phyloP scores from a whole-genome alignment of 2,113 vertebrate genomes.

The Syngnathus scovelli region DNA sequence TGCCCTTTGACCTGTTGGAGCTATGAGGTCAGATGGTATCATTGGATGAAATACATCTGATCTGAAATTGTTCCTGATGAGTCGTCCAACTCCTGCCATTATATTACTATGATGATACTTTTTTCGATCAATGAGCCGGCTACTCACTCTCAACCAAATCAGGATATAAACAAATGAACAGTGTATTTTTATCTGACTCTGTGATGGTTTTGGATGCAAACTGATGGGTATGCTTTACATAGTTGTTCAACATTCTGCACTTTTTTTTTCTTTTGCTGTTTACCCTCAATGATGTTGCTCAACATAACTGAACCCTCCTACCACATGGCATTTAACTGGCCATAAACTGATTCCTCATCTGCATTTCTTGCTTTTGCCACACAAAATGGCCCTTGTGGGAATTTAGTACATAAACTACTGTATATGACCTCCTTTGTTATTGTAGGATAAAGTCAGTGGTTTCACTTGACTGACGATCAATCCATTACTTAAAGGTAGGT shows the following conservation, averaged over 20 bases:
- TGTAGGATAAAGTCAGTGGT: constrained; percentile 36
- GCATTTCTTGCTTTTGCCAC: no score
- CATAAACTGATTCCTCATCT: no score
- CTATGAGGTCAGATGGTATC: constrained; percentile 18
- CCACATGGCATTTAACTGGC: no score
- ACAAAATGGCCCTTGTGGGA: no score
- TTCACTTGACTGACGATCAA: constrained; percentile 49
- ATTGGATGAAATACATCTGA: neutral
- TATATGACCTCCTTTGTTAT: constrained; percentile 25
- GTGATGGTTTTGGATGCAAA: neutral
- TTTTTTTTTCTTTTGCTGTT: no score
- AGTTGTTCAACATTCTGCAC: no score
- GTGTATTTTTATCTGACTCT: neutral
- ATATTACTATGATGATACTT: constrained; percentile 7
- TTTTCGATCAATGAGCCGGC: constrained; percentile 14
- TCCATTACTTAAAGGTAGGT: constrained; percentile 30
- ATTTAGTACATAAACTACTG: no score
- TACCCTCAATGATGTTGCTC: no score
- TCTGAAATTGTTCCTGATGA: constrained; percentile 11
- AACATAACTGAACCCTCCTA: no score
- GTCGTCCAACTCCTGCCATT: constrained; percentile 13
- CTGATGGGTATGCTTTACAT: neutral
- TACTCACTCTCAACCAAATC: neutral
- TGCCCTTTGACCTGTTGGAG: constrained; percentile 38
- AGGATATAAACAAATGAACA: neutral